phyloP scores from a whole-genome alignment of 1,140 invertebrate genomes.

The Vollenhovia emeryi region DNA sequence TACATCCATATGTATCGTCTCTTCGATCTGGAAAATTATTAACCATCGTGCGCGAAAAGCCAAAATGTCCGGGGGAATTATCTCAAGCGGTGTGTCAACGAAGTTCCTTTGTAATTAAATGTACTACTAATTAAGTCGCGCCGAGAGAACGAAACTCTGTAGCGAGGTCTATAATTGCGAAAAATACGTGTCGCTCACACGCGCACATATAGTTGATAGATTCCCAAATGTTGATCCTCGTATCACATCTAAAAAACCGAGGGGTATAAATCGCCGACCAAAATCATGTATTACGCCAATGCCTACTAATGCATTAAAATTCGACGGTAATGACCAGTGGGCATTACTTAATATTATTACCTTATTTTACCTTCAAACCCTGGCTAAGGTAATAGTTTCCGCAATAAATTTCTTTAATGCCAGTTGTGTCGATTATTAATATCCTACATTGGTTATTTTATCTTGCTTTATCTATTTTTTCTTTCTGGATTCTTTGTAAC shows the following conservation, averaged over 20 bases:
- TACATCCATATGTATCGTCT: slow-evolving; percentile 7
- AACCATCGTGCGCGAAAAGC: neutral
- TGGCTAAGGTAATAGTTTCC: too few relatives aligned
- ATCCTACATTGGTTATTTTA: too few relatives aligned
- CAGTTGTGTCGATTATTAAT: too few relatives aligned
- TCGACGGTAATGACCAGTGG: too few relatives aligned
- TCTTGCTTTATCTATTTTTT: too few relatives aligned
- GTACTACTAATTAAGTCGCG: neutral
- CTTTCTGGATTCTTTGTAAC: too few relatives aligned
- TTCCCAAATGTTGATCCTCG: neutral
- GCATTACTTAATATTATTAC: too few relatives aligned
- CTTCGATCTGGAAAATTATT: neutral
- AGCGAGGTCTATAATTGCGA: neutral
- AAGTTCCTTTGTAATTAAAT: neutral
- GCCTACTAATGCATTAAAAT: too few relatives aligned
- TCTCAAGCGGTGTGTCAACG: neutral
- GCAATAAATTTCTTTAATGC: too few relatives aligned
- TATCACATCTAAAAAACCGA: neutral
- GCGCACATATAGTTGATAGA: neutral
- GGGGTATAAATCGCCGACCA: too few relatives aligned
- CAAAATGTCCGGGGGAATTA: neutral
- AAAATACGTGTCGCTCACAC: neutral
- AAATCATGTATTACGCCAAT: too few relatives aligned
- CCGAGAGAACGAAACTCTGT: neutral
- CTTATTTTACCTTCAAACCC: neutral